A percentile compares a stretch with the other conserved stretches of the same genome.
These are phyloP conservation scores for Sarcophaga peregrina DNA, from an alignment of 1,140 invertebrate genomes.

Conservation along the genomic window DNA sequence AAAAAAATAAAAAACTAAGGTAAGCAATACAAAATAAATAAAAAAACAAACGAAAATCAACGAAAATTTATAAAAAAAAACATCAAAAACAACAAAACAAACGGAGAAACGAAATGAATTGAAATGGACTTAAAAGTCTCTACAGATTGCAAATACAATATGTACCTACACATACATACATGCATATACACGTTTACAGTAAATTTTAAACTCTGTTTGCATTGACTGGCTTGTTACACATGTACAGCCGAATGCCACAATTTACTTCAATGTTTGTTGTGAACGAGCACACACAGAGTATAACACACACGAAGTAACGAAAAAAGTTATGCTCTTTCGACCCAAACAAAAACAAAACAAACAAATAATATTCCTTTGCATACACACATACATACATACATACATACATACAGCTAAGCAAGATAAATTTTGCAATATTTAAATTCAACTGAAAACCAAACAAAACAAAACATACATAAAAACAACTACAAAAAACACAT, in stretches of 20 bases:
- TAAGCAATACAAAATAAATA: not conserved
- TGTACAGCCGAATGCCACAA: not conserved
- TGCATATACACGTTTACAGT: not conserved
- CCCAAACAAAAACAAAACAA: not conserved
- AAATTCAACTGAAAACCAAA: no score
- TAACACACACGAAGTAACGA: not conserved
- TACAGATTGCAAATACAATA: conserved; percentile 14
- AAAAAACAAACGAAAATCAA: conserved; percentile 2
- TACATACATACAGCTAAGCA: no score
- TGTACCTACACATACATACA: not conserved
- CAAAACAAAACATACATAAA: not conserved
- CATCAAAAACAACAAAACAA: not conserved
- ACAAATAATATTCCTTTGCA: not conserved
- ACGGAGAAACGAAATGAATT: conserved; percentile 32
- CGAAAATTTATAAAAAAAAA: not conserved
- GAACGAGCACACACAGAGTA: not conserved
- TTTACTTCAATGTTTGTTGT: not conserved
- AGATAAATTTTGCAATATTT: no score
- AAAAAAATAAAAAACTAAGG: not conserved
- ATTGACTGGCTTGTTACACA: not conserved
- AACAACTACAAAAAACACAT: not conserved
- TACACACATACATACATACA: no score
- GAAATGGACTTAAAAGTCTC: conserved; percentile 37
- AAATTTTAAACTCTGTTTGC: not conserved
- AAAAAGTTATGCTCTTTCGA: no score